phyloP scores from a whole-genome alignment of 1,140 invertebrate species.

The Brachionus paranguensis region DNA sequence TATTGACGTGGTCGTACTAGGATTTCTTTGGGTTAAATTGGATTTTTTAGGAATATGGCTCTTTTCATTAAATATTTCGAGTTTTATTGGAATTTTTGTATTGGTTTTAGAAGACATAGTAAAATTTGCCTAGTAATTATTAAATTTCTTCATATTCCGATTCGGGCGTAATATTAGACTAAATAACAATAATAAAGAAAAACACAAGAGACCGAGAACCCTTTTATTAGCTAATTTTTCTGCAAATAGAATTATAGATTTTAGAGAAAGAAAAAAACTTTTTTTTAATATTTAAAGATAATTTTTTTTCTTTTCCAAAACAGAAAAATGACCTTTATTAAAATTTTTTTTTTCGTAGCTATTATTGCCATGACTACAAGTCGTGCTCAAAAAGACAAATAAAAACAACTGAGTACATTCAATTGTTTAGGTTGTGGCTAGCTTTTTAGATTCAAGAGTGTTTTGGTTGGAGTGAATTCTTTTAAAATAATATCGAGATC shows the following conservation, averaged over 20 bases:
- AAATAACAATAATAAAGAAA: constrained; percentile 2
- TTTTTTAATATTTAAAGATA: not conserved
- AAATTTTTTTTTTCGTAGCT: not conserved
- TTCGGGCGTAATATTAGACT: not conserved
- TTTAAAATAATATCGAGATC: not conserved
- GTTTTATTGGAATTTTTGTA: constrained; percentile 27
- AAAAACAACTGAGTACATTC: constrained; percentile 8
- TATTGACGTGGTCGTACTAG: not conserved
- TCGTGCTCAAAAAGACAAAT: constrained; percentile 1
- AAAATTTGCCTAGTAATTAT: not conserved
- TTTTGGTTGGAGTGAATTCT: not conserved
- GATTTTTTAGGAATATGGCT: constrained; percentile 13
- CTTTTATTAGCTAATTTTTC: constrained; percentile 20
- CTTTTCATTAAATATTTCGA: constrained; percentile 21
- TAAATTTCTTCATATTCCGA: constrained; percentile 14
- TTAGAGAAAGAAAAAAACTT: not conserved
- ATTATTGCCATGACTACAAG: not conserved
- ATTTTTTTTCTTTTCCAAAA: not conserved
- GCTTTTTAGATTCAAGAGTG: not conserved
- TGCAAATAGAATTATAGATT: not conserved
- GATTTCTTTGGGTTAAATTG: constrained; percentile 16
- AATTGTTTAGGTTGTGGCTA: constrained; percentile 14
- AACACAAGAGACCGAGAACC: not conserved
- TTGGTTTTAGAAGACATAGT: constrained; percentile 19
- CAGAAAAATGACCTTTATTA: constrained; percentile 27